Conservation (phyloP, 2,113 vertebrate genomes). For the Grammomys dolichurus region DNA sequence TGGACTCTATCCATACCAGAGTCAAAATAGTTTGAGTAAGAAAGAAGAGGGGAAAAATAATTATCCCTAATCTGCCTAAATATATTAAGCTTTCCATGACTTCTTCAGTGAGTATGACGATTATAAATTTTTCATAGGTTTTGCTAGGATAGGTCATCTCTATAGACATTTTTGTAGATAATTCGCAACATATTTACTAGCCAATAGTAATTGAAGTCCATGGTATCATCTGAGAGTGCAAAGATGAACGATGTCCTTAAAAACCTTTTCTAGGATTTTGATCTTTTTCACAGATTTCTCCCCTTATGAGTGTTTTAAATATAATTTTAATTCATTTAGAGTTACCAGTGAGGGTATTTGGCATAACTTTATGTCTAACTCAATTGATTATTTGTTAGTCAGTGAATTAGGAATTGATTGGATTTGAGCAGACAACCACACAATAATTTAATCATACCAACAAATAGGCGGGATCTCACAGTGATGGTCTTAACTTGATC, state of each 20-base stretch:
- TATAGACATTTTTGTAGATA: background rate
- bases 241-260: background rate
- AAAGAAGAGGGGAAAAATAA: background rate
- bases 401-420: conserved; percentile 22
- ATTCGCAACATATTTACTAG: background rate
- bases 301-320: conserved; percentile 8
- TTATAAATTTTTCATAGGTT: conserved; percentile 29
- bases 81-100: background rate
- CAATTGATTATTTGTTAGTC: background rate
- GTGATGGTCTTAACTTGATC: background rate
- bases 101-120: background rate
- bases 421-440: background rate
- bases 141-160: background rate
- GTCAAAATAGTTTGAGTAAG: background rate
- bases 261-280: conserved; percentile 3
- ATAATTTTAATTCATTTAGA: conserved; percentile 2
- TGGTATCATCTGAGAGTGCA: background rate
- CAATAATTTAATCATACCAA: background rate
- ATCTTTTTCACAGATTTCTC: background rate
- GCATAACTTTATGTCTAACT: background rate
- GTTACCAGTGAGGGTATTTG: background rate
- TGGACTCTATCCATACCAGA: background rate
- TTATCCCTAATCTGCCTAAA: background rate
- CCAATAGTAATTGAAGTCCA: background rate
- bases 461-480: background rate